Base-by-base conservation (phyloP, 64 coral and sea anemone genomes). In the Montipora foliosa region DNA sequence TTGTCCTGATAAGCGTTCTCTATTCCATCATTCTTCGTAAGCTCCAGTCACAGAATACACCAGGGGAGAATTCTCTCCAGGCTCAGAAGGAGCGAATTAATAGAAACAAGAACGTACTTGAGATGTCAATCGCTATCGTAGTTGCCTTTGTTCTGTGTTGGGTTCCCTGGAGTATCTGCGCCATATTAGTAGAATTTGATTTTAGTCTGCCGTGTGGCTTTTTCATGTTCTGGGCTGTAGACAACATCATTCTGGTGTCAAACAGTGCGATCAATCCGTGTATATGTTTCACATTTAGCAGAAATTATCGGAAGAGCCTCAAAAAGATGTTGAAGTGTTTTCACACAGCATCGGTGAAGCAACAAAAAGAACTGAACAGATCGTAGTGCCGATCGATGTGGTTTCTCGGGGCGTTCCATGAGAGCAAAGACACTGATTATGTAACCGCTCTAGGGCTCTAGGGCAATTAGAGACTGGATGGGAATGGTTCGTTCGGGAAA, bases 91-190 rank as follows among this genome's bases (percentile, higher is more conserved):
- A 47, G 47, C 81, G 81, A 2, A 37, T 24, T 2, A 45, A 10
- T 20, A 64, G 25, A 29, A 15, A 67, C 5, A 14, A 59, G 62
- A 66, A 83, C 15, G 81, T 83, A 12, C 53, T 68, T 0, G 67
- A 67, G 14, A 64, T 84, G 58, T 29, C 81, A 25, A 6, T 84
- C 48, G 81, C 58, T 47, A 67, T 84, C 37, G 81, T 84, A 1
- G 44, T 46, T 47, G 60, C 11, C 5, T 84, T 84, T 47, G 59
- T 17, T 19, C 11, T 84, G 3, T 83, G 81, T 20, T 68, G 81
- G 81, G 0, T 67, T 6, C 81, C 81, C 1, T n/a, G 44, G 8
- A 67, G 60, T 44, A 17, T 47, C 25, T 29, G 21, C 6, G 25
- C 22, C 4, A 37, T 44, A 29, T 12, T 64, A 16, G 14, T 15